Evolutionary conservation across 2,113 vertebrate genomes (phyloP), one percentile per base, ranked within the genome.

Genomic region (Psophia crepitans): DNA sequence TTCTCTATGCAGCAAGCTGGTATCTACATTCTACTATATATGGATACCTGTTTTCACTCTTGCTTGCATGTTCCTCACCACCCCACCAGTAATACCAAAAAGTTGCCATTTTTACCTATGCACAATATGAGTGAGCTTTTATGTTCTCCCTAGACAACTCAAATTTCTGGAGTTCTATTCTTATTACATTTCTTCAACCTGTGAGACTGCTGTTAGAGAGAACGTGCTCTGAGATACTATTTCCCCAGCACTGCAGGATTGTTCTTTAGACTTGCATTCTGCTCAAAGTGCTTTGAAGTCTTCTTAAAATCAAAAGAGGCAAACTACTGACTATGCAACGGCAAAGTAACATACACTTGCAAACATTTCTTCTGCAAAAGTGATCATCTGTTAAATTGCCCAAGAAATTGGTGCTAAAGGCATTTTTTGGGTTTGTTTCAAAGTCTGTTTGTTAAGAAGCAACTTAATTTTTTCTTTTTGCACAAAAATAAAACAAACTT

Each of bases 361-460:
- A 91, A 81, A 70, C 43, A 66, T 65, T 93, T 68, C 32, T 95
- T 91, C 83, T 88, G 87, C 41, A 71, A 46, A 88, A 88, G 63
- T 74, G 75, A 91, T 94, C 54, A 90, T 88, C 68, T 88, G 82
- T 90, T 94, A 90, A 96, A 95, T 69, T 88, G 75, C 63, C 87
- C 78, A 93, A 94, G 77, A 94, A 96, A 95, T 83, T 63, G 70
- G 39, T 76, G 60, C 85, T 95, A 73, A 90, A 82, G 84, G 78
- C 87, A 93, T 73, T 78, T 92, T 89, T 53, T 0, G 41, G 12
- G 41, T 69, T 88, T 78, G 84, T 77, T 93, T 95, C 56, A 12
- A 23, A 56, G 26, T 16, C 8, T n/a, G 37, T 87, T 75, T 78
- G 37, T n/a, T 87, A 90, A 82, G 33, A 88, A 90, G 56, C 1